phyloP scores from a whole-genome alignment of 2,888 invertebrate species.

The Cosmia trapezina region DNA sequence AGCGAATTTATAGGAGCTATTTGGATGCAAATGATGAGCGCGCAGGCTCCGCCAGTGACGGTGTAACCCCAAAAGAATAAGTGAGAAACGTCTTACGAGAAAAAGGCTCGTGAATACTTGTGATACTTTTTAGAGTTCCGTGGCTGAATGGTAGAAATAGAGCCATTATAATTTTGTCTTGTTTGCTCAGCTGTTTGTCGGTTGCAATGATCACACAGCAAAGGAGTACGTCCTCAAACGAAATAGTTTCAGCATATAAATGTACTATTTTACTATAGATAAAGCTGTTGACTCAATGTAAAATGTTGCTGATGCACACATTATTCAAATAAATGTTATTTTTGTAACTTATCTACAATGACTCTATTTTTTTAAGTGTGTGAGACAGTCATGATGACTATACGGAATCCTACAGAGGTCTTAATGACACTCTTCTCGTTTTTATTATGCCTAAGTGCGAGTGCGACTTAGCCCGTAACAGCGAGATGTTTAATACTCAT shows the following conservation, averaged over 20 bases:
- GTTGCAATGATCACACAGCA: background rate
- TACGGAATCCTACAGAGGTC: constrained; percentile 22
- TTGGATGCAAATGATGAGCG: constrained; percentile 90
- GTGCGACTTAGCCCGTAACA: constrained; percentile 70
- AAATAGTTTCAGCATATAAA: background rate
- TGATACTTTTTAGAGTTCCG: constrained; percentile 70
- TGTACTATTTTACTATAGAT: background rate
- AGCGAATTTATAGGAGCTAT: constrained; percentile 90
- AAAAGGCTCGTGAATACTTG: constrained; percentile 80
- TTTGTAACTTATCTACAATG: background rate
- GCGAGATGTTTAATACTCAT: constrained; percentile 68
- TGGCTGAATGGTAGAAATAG: constrained; percentile 3
- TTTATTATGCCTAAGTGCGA: constrained; percentile 32
- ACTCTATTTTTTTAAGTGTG: background rate
- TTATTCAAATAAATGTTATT: background rate
- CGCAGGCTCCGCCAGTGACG: constrained; percentile 81
- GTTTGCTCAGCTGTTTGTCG: background rate
- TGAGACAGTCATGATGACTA: background rate
- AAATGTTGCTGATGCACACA: background rate
- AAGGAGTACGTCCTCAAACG: background rate
- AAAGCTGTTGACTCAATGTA: background rate
- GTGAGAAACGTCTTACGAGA: constrained; percentile 87
- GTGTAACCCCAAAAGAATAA: constrained; percentile 88
- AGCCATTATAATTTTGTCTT: background rate
- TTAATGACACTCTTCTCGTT: constrained; percentile 2